These are phyloP conservation scores for Pteruthius melanotis DNA, from an alignment of 2,113 vertebrate genomes.

Conservation along the genomic window DNA sequence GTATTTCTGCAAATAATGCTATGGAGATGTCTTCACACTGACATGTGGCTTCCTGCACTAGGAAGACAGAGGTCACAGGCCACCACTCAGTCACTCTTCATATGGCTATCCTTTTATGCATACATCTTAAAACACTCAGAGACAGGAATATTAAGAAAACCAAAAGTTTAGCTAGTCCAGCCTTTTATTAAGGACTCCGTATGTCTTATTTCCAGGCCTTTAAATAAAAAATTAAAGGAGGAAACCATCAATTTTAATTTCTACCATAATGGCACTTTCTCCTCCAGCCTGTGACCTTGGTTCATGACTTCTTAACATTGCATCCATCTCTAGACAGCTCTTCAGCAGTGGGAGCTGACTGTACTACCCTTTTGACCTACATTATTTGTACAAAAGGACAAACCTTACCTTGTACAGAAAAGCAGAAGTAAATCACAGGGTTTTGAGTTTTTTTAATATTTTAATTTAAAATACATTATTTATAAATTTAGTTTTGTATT, in stretches of 20 bases:
- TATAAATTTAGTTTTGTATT: not conserved
- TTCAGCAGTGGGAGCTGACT: not conserved
- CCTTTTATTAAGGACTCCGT: not conserved
- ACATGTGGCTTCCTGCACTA: not conserved
- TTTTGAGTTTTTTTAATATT: accelerated
- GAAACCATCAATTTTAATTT: not conserved
- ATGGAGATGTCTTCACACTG: not conserved
- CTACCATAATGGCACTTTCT: accelerated
- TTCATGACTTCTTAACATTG: not conserved
- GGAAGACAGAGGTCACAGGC: not conserved
- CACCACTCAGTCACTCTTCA: not conserved
- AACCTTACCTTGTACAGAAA: not conserved
- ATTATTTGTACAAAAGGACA: not conserved
- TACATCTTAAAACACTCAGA: not conserved
- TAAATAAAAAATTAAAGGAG: not conserved
- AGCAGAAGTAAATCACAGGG: not conserved
- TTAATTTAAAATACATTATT: not conserved
- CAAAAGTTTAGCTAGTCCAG: not conserved
- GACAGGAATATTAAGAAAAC: not conserved
- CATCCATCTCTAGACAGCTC: not conserved
- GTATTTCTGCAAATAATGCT: not conserved
- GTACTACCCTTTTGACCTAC: not conserved
- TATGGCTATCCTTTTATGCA: not conserved
- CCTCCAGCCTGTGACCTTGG: not conserved
- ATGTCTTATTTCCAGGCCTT: not conserved